These are phyloP conservation scores for Microchrysa polita DNA, from an alignment of 2,888 invertebrate species.

Conservation along the genomic window DNA sequence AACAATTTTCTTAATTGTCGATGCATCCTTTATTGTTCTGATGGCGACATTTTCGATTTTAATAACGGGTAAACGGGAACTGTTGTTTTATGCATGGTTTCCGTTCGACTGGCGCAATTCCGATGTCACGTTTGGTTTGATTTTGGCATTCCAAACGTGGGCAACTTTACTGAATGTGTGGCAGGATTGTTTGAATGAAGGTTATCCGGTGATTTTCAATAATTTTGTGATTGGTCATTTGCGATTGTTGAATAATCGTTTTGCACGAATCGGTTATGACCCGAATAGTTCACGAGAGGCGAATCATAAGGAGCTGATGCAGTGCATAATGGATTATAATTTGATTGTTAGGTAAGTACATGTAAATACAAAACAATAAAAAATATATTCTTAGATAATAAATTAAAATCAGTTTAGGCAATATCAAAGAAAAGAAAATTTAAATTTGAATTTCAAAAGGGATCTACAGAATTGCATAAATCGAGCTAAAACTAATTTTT, in stretches of 20 bases:
- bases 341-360: conserved; percentile 20
- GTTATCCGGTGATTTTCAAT: conserved; percentile 17
- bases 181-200: conserved; percentile 36
- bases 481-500: no score
- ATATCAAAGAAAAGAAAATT: no score
- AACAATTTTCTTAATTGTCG: not conserved
- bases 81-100: conserved; percentile 24
- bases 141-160: not conserved
- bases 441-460: no score
- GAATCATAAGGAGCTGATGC: conserved; percentile 1
- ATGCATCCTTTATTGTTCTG: conserved; percentile 9
- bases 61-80: not conserved
- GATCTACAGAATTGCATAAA: no score
- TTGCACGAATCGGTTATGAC: conserved; percentile 36
- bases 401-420: no score
- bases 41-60: not conserved
- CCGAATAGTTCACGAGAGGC: conserved; percentile 15
- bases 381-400: no score
- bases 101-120: conserved; percentile 34
- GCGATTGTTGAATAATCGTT: conserved; percentile 1
- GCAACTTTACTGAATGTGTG: not conserved
- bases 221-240: conserved; percentile 43
- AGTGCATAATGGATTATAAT: conserved; percentile 11
- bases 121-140: not conserved
- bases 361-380: no score